Percentiles rank a stretch among this genome's conserved stretches.
Evolutionary conservation across 1,140 invertebrate species (phyloP).

Genomic region (Zaprionus kolodkinae): DNA sequence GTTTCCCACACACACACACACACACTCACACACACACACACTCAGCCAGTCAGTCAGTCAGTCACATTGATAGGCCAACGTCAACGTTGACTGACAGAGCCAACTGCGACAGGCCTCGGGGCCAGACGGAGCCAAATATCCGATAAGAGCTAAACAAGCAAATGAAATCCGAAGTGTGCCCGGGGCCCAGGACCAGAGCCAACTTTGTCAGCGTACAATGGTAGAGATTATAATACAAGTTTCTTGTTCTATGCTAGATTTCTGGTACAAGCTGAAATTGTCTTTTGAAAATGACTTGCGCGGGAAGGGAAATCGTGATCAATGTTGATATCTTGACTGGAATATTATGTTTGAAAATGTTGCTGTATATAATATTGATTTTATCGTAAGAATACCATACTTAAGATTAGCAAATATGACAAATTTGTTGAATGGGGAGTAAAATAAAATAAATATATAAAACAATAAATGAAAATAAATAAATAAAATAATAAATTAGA

Average conservation of each 20-base stretch:
- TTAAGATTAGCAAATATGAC: no score
- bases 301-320: not conserved
- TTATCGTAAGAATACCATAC: no score
- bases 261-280: not conserved
- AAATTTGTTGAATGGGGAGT: no score
- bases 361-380: no score
- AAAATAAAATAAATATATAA: no score
- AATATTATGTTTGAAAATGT: no score
- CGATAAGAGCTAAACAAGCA: slow-evolving; percentile 76
- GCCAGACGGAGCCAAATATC: slow-evolving; percentile 56
- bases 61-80: slow-evolving; percentile 61
- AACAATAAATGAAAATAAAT: no score
- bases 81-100: slow-evolving; percentile 53
- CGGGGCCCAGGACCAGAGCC: slow-evolving; percentile 1
- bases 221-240: slow-evolving; percentile 9
- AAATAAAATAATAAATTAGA: no score
- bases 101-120: slow-evolving; percentile 44
- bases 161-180: slow-evolving; percentile 58
- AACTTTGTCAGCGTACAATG: slow-evolving; percentile 27
- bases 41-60: not conserved
- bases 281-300: not conserved
- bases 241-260: not conserved
- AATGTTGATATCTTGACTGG: no score
- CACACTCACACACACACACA: not conserved
- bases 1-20: not conserved